Evolutionary conservation across 1,140 invertebrate species (phyloP).

Genomic region (Drosophila tani): DNA sequence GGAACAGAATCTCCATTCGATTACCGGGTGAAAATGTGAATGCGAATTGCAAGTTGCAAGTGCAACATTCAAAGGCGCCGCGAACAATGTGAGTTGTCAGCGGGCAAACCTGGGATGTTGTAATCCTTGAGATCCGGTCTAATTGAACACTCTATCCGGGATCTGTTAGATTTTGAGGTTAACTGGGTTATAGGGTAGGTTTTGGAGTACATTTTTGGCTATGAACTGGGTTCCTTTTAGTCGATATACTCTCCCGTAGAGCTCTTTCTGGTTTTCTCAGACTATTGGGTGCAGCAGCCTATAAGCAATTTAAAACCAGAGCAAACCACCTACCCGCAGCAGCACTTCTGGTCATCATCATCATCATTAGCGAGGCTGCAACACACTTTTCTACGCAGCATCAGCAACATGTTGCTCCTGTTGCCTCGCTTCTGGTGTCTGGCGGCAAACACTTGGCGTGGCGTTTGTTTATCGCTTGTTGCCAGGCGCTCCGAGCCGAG

Average conservation of each 20-base stretch:
- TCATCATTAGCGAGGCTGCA: conserved; percentile 60
- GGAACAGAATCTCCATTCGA: conserved; percentile 3
- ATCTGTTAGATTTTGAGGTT: not conserved
- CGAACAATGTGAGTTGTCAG: conserved; percentile 71
- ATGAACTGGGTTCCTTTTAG: not conserved
- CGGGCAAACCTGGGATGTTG: conserved; percentile 17
- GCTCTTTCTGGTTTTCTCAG: conserved; percentile 5
- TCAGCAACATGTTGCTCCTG: conserved; percentile 64
- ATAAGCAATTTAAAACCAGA: conserved; percentile 27
- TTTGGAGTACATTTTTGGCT: not conserved
- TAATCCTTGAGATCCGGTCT: not conserved
- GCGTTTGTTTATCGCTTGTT: conserved; percentile 82
- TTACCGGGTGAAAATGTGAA: conserved; percentile 1
- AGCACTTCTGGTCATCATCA: conserved; percentile 50
- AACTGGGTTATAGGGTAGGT: no score
- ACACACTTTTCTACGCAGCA: conserved; percentile 64
- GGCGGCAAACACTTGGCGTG: conserved; percentile 74
- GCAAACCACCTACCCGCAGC: conserved; percentile 44
- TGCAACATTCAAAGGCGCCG: conserved; percentile 63
- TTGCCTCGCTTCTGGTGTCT: conserved; percentile 48
- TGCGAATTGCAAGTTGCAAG: conserved; percentile 14
- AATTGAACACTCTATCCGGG: not conserved
- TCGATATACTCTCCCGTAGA: not conserved
- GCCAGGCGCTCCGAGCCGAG: conserved; percentile 64
- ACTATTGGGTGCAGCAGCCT: conserved; percentile 13